These are phyloP conservation scores for Gobio gobio DNA, from an alignment of 2,113 vertebrate genomes.

Conservation along the genomic window DNA sequence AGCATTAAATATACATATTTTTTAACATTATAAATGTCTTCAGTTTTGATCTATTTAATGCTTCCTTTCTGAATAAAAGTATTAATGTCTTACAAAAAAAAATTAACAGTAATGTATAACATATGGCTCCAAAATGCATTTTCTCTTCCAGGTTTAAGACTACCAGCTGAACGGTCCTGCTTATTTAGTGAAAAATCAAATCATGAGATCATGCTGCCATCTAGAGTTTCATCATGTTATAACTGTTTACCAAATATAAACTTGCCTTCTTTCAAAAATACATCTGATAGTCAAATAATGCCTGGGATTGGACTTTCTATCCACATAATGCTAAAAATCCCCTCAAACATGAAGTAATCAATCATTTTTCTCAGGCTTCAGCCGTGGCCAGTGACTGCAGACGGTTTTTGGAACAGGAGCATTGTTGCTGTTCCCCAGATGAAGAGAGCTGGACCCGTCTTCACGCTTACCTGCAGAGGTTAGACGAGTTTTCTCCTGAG, in stretches of 20 bases:
- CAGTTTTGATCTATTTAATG: too few species aligned
- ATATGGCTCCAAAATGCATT: too few species aligned
- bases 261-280: background rate
- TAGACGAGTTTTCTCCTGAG: constrained; percentile 75
- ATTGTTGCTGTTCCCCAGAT: constrained; percentile 62
- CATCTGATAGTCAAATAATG: background rate
- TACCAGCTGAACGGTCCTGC: too few species aligned
- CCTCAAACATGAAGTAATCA: background rate
- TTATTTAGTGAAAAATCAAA: background rate
- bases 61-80: too few species aligned
- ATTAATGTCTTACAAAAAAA: too few species aligned
- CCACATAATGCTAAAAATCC: background rate
- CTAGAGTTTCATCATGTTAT: background rate
- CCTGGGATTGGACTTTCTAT: background rate
- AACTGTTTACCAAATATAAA: background rate
- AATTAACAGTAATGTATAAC: too few species aligned
- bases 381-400: constrained; percentile 77
- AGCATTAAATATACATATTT: too few species aligned
- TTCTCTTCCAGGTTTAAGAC: too few species aligned
- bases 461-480: constrained; percentile 79
- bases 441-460: constrained; percentile 69
- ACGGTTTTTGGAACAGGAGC: constrained; percentile 69
- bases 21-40: too few species aligned
- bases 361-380: constrained; percentile 30
- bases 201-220: background rate